Percentiles rank a stretch among this genome's conserved stretches.
Conservation (phyloP, 2,797 vertebrate genomes). For the Chrysocyon brachyurus region DNA sequence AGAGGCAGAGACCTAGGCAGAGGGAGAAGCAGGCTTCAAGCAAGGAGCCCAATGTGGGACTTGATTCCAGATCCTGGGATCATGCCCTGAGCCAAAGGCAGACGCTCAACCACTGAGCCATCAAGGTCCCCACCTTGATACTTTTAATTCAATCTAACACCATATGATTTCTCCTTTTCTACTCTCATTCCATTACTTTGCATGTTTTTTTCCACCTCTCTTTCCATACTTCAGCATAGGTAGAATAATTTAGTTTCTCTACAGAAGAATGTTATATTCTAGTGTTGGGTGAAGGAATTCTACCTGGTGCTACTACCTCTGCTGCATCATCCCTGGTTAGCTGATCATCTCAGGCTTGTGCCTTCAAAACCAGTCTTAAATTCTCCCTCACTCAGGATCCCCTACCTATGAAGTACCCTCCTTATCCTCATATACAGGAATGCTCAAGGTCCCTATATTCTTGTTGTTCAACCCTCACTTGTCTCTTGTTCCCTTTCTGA, state of each 20-base stretch:
- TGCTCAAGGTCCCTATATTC: conserved; percentile 76
- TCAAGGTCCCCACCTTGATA: background rate
- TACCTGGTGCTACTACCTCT: background rate
- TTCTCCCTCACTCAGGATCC: background rate
- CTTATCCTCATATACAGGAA: conserved; percentile 74
- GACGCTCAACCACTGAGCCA: too few relatives aligned
- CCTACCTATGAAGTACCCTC: background rate
- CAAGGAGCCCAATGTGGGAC: too few relatives aligned
- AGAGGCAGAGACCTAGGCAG: too few relatives aligned
- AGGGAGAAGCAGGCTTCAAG: too few relatives aligned
- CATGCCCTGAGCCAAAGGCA: too few relatives aligned
- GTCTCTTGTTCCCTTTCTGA: conserved; percentile 67
- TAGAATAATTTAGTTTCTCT: background rate
- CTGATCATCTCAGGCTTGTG: background rate
- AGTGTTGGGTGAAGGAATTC: background rate
- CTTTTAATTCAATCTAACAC: background rate
- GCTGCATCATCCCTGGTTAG: background rate
- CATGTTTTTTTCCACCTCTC: background rate
- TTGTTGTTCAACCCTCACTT: conserved; percentile 34
- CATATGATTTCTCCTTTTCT: background rate
- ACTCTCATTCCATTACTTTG: background rate
- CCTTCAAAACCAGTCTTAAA: background rate
- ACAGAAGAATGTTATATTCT: background rate
- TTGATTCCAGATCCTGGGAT: too few relatives aligned
- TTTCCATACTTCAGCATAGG: background rate